A percentile compares a stretch with the other conserved stretches of the same genome.
Conservation (phyloP, 2,888 invertebrate genomes). For the Desoria tigrina region DNA sequence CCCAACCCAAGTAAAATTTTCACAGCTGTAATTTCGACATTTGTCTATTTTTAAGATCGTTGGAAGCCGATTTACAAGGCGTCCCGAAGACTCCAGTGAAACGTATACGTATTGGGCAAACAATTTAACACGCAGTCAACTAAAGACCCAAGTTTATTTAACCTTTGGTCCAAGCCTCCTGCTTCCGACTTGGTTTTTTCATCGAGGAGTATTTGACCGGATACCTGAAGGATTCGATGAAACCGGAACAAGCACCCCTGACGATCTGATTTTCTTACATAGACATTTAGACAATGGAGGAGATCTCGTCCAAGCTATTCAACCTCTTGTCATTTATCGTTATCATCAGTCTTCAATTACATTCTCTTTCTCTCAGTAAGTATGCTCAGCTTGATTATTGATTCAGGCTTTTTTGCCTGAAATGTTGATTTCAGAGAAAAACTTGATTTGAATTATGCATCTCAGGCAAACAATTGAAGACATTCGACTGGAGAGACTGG, state of each 20-base stretch:
- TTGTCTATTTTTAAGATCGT: too few species aligned
- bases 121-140: constrained; percentile 62
- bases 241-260: constrained; percentile 70
- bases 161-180: constrained; percentile 81
- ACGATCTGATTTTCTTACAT: constrained; percentile 80
- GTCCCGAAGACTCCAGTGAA: constrained; percentile 65
- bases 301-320: constrained; percentile 64
- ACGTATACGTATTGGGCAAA: constrained; percentile 77
- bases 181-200: constrained; percentile 85
- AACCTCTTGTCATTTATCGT: constrained; percentile 68
- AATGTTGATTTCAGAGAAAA: too few species aligned
- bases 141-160: constrained; percentile 71
- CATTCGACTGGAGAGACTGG: constrained; percentile 62
- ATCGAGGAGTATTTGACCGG: constrained; percentile 65
- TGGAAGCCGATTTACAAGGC: constrained; percentile 65
- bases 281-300: constrained; percentile 69
- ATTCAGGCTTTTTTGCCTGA: too few species aligned
- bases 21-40: too few species aligned
- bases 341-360: constrained; percentile 71
- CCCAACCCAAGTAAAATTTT: too few species aligned
- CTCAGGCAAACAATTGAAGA: constrained; percentile 67
- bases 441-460: too few species aligned
- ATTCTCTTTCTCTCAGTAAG: constrained; percentile 66
- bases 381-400: too few species aligned
- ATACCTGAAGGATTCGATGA: constrained; percentile 68